phyloP scores from a whole-genome alignment of 2,113 vertebrate genomes.

The Phyllopteryx taeniolatus region DNA sequence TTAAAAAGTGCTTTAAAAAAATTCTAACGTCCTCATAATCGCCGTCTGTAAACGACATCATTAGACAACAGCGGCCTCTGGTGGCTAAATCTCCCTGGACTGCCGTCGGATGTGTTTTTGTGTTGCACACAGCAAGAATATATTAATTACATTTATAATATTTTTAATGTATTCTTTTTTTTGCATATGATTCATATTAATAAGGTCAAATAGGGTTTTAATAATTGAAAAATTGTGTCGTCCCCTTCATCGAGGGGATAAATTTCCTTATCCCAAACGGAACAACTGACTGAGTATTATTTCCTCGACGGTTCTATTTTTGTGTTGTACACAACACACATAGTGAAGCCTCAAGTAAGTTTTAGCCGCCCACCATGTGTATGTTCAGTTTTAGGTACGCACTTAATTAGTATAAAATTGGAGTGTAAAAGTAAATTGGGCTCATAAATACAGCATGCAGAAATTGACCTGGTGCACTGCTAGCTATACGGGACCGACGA shows the following conservation, averaged over 20 bases:
- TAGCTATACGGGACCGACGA: not conserved
- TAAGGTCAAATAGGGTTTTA: not conserved
- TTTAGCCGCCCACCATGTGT: slow-evolving; percentile 38
- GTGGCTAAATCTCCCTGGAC: not conserved
- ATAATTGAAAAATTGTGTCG: not conserved
- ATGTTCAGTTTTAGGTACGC: not conserved
- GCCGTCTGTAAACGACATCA: not conserved
- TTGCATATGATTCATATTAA: not conserved
- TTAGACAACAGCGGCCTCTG: slow-evolving; percentile 25
- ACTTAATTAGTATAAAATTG: not conserved
- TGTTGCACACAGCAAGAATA: no score
- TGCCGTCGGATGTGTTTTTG: no score
- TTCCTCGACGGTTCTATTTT: slow-evolving; percentile 47
- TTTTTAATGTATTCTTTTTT: not conserved
- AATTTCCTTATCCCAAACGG: slow-evolving; percentile 7
- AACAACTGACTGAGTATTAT: slow-evolving; percentile 6
- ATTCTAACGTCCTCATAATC: not conserved
- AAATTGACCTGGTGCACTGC: not conserved
- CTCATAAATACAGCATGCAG: not conserved
- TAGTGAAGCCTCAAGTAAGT: slow-evolving; percentile 1
- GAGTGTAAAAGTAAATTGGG: slow-evolving; percentile 16
- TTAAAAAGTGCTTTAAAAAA: no score
- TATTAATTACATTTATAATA: no score
- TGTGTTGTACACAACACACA: slow-evolving; percentile 61
- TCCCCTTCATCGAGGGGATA: no score